A percentile compares a stretch with the other conserved stretches of the same genome.
Conservation (phyloP, 1,140 invertebrate genomes). For the Drosophila orosa region DNA sequence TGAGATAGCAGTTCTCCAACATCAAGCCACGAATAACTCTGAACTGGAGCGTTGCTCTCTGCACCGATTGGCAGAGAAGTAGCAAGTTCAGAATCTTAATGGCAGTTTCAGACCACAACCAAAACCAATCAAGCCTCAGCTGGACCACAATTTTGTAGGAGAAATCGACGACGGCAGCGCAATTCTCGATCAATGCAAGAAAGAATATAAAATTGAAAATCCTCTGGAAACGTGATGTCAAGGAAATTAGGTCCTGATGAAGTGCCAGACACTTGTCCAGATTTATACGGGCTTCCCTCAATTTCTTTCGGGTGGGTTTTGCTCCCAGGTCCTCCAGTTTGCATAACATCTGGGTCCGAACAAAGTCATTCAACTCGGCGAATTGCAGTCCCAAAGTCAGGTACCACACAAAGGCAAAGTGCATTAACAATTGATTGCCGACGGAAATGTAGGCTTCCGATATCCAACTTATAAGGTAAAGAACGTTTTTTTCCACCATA, state of each 20-base stretch:
- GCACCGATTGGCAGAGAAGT: background rate
- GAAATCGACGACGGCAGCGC: background rate
- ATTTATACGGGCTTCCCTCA: background rate
- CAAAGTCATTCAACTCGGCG: conserved; percentile 29
- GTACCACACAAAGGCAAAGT: conserved; percentile 32
- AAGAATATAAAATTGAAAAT: conserved; percentile 38
- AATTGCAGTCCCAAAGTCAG: conserved; percentile 32
- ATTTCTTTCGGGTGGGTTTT: background rate
- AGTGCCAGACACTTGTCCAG: conserved; percentile 36
- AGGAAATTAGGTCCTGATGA: conserved; percentile 34
- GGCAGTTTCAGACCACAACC: background rate
- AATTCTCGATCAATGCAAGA: conserved; percentile 12
- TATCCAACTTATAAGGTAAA: background rate
- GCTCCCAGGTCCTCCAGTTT: conserved; percentile 1
- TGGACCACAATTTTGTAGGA: background rate
- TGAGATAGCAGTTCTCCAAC: conserved; percentile 2
- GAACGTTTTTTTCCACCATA: rapidly evolving
- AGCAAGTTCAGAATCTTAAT: background rate
- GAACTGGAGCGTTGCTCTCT: background rate
- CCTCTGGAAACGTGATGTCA: conserved; percentile 16
- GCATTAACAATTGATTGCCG: conserved; percentile 12
- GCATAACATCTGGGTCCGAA: conserved; percentile 7
- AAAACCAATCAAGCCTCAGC: background rate
- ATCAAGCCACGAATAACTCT: background rate
- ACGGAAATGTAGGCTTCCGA: conserved; percentile 11